Evolutionary conservation across 1,140 invertebrate species (phyloP).

Genomic region (Hyles euphorbiae): DNA sequence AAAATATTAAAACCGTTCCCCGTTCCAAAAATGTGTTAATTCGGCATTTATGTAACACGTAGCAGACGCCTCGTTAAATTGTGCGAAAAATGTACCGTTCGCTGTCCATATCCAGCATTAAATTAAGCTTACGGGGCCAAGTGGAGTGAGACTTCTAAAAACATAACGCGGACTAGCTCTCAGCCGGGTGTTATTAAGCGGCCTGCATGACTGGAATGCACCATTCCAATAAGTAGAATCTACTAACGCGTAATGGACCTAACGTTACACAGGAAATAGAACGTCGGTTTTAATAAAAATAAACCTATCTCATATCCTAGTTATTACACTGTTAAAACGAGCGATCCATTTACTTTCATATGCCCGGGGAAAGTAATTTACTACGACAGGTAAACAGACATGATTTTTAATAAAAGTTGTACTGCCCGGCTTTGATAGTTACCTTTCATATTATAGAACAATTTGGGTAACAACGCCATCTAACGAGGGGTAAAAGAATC

Average conservation of each 20-base stretch:
- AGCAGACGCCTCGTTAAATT: conserved; percentile 33
- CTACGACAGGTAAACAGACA: no score
- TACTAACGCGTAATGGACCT: no score
- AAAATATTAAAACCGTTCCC: conserved; percentile 43
- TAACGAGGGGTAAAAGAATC: neutral
- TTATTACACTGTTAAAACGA: neutral
- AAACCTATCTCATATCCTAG: neutral
- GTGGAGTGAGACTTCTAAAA: conserved; percentile 16
- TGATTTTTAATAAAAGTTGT: no score
- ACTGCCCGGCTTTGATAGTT: no score
- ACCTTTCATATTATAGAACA: neutral
- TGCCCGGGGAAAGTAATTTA: neutral
- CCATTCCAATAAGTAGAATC: no score
- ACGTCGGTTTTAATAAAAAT: neutral
- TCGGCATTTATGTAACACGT: conserved; percentile 35
- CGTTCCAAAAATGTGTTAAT: conserved; percentile 55
- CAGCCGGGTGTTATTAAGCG: conserved; percentile 9
- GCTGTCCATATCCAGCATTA: conserved; percentile 38
- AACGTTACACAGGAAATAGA: neutral
- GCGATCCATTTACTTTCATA: conserved; percentile 1
- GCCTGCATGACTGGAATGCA: conserved; percentile 1
- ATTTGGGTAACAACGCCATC: neutral
- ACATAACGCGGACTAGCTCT: conserved; percentile 14
- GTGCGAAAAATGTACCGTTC: conserved; percentile 40
- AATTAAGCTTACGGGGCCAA: conserved; percentile 32